Evolutionary conservation across 2,888 invertebrate genomes (phyloP), one percentile per base, ranked within the genome.

Genomic region (Oscheius sp.): DNA sequence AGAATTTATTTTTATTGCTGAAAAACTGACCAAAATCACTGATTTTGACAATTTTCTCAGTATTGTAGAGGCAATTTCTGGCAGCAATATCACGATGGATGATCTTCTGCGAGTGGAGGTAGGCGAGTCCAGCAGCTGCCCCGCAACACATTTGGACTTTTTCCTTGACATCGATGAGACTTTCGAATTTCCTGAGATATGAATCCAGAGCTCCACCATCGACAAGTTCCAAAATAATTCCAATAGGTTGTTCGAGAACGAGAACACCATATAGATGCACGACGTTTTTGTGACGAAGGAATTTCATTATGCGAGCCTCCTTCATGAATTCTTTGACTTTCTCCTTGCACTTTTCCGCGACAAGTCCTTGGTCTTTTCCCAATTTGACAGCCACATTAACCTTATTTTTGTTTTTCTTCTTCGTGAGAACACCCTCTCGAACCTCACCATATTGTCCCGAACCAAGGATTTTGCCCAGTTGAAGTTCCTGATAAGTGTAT

Each of bases 1-100:
- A n/a, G n/a, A n/a, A n/a, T n/a, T n/a, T n/a, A n/a, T n/a, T 6
- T 17, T 42, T 42, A 15, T 42, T 42, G 42, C 42, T 42, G 5
- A 76, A n/a, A n/a, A n/a, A n/a, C n/a, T n/a, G 57, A 12, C 76
- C 76, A 34, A 74, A 76, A 31, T 76, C 76, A 0, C 70, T 67
- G 37, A 76, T 67, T 58, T 76, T 76, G 63, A 42, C 66, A 10
- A 61, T 20, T 20, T 61, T 61, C 8, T 53, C n/a, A 8, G 5
- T 39, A 15, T 20, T 25, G 45, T 61, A 61, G 12, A 61, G 42
- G 25, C 61, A 61, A 31, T 61, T 61, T 23, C 61, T 61, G 20
- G 61, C 61, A 23, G 61, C 61, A 15, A 61, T 20, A 17, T 61
- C 61, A 42, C 42, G 4, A 25, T 61, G 61, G 61, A 61, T 61